Evolutionary conservation across 2,113 vertebrate genomes (phyloP), one percentile per base, ranked within the genome.

Genomic region (Phrynocephalus versicolor): DNA sequence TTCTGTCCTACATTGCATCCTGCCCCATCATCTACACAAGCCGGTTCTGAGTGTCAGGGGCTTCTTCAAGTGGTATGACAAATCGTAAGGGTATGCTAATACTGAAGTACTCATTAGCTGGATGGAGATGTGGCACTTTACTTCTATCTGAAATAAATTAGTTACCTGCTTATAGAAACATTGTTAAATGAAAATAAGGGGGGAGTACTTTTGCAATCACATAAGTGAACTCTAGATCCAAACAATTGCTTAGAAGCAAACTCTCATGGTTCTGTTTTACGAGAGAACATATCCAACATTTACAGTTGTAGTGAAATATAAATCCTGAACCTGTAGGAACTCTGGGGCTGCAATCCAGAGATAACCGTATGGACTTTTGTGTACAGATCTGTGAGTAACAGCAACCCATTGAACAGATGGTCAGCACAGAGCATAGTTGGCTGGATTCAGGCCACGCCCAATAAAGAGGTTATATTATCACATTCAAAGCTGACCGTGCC

Each of bases 401-500:
- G 39, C 70, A 37, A 81, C 2, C 64, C 65, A 81, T 57, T 30
- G 62, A 70, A 33, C 64, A 55, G 79, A 69, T 81, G 45, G 65
- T n/a, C 39, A 35, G 70, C n/a, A 55, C 8, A 69, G 64, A 69
- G 16, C 30, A 30, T 45, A 81, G 64, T 55, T 23, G n/a, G 79
- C 79, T 70, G 65, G 79, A 81, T 81, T 81, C 30, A 30, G n/a
- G 45, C n/a, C 79, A 69, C 45, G 55, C 30, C 64, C 64, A 81
- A 33, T 45, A 69, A 67, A 80, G 79, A 51, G 65, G n/a, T 55
- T 39, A 81, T 67, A 39, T n/a, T n/a, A n/a, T 30, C 58, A 60
- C 55, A 62, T 13, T 62, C 10, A 62, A 51, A 51, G n/a, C 19
- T 55, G 41, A 57, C 41, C 2, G 19, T 70, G 79, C 41, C 64